Base-by-base conservation (phyloP, 2,888 invertebrate genomes). In the Habrosyne pyritoides region DNA sequence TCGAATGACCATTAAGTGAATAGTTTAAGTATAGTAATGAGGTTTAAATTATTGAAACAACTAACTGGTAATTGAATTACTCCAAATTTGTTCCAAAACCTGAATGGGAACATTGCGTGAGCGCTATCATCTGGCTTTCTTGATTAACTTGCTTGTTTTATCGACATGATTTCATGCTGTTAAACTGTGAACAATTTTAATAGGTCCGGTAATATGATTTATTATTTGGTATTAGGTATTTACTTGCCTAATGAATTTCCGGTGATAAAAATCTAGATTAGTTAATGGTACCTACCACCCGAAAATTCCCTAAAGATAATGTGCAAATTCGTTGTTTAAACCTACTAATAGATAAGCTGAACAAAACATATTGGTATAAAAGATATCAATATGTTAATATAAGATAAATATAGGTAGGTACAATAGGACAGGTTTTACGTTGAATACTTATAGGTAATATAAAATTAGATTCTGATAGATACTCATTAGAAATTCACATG, bases 51-150 rank as follows among this genome's bases (percentile, higher is more conserved):
- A 36, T 4, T 10, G 36, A 36, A 36, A 33, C 33, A 33, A 33
- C n/a, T 33, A 33, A 33, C 33, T 33, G 33, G 33, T n/a, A 33
- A 33, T 46, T 28, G 18, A 30, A 24, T 52, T 47, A 24, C 33
- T 33, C 26, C 24, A 22, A 49, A 21, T 53, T 36, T 50, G 18
- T 26, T 49, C 46, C 42, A 52, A 53, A 59, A 56, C 47, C 52
- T 53, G 59, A 60, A 64, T 60, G 63, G 53, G 24, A 54, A 36
- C 52, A 53, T 63, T 33, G 63, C 64, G 66, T 66, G 64, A 57
- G 59, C 47, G 28, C 52, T 57, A 56, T 63, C 61, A 61, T 59
- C 61, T 53, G 53, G 54, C 57, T 49, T 48, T 24, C 49, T 24
- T 28, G 49, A 49, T 49, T 49, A 49, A 28, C 49, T 50, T 50